Percentiles rank a stretch among this genome's conserved stretches.
Evolutionary conservation across 2,113 vertebrate species (phyloP).

Genomic region (Syrrhaptes paradoxus): DNA sequence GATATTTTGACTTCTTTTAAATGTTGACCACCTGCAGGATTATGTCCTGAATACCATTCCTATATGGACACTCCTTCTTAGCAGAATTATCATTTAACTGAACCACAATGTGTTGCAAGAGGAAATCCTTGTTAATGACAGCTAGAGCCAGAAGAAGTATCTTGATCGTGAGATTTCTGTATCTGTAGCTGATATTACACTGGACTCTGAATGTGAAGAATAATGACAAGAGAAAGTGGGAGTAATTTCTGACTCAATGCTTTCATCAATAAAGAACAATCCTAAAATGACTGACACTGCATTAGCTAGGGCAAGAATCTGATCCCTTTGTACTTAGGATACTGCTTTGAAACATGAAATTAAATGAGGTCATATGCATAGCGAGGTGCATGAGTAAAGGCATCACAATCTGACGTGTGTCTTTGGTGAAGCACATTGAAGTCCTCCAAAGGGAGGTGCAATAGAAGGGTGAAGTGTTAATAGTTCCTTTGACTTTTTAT

Average conservation of each 20-base stretch:
- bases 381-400: not conserved
- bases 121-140: not conserved
- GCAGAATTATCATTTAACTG: not conserved
- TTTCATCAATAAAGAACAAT: not conserved
- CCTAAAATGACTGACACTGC: not conserved
- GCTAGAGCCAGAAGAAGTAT: not conserved
- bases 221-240: not conserved
- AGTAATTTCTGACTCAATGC: not conserved
- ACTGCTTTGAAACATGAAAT: not conserved
- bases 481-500: not conserved
- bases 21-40: not conserved
- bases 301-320: not conserved
- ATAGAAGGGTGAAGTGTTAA: not conserved
- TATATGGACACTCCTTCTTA: not conserved
- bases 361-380: not conserved
- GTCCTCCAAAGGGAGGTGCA: not conserved
- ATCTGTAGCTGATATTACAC: not conserved
- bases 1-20: not conserved
- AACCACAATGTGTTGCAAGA: not conserved
- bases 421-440: not conserved
- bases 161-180: not conserved
- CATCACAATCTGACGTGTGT: not conserved
- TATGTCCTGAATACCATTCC: not conserved
- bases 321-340: not conserved
- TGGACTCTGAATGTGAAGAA: not conserved